Evolutionary conservation across 2,797 vertebrate species (phyloP).

Genomic region (Eulemur mongoz): DNA sequence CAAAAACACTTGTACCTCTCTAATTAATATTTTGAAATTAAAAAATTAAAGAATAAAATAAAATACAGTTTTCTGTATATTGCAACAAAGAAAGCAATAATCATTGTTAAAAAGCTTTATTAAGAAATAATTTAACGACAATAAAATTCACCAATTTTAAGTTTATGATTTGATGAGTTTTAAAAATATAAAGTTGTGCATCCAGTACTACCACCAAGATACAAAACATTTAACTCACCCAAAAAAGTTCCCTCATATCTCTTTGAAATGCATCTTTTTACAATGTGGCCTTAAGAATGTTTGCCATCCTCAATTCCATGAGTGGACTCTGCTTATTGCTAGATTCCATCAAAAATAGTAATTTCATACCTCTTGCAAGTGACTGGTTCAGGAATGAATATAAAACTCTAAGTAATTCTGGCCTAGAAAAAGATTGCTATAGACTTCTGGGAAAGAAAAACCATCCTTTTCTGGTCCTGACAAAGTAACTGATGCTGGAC

Average conservation of each 20-base stretch:
- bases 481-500: not conserved
- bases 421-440: not conserved
- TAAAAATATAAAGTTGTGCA: not conserved
- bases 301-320: not conserved
- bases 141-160: conserved; percentile 23
- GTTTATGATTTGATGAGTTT: not conserved
- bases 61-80: not conserved
- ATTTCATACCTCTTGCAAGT: not conserved
- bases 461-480: not conserved
- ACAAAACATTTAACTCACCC: not conserved
- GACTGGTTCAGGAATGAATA: not conserved
- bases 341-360: not conserved
- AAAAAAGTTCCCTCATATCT: not conserved
- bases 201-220: not conserved
- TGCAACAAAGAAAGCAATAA: not conserved
- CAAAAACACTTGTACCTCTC: not conserved
- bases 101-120: not conserved
- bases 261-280: not conserved
- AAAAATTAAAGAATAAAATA: not conserved
- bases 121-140: not conserved
- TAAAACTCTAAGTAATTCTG: not conserved
- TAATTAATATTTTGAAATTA: not conserved
- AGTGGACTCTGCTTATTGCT: not conserved
- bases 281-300: not conserved
- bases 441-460: not conserved